Conservation (phyloP, 2,113 vertebrate genomes). For the Scytalopus superciliaris region DNA sequence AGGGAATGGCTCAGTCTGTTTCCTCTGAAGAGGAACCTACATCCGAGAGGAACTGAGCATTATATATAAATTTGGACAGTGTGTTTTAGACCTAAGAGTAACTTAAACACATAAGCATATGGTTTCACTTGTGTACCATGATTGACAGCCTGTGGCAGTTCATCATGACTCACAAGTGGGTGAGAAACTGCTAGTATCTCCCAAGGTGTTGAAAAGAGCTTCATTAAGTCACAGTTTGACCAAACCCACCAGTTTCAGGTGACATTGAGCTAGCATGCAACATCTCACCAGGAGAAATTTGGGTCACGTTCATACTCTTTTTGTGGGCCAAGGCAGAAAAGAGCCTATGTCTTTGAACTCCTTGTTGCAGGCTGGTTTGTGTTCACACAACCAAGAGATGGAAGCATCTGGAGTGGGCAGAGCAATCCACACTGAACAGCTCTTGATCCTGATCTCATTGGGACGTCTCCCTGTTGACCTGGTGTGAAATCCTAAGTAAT, state of each 20-base stretch:
- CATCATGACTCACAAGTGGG: not conserved
- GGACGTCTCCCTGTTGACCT: not conserved
- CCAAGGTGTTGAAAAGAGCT: not conserved
- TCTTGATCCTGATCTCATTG: not conserved
- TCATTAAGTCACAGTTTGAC: not conserved
- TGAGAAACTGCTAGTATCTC: not conserved
- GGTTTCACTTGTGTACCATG: not conserved
- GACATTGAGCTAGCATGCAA: not conserved
- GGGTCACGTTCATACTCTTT: not conserved
- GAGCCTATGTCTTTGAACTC: not conserved
- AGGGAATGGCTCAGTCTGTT: not conserved
- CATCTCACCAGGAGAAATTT: not conserved
- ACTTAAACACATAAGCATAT: not conserved
- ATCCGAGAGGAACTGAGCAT: not conserved
- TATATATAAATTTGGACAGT: not conserved
- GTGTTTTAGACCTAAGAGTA: not conserved
- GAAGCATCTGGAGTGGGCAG: not conserved
- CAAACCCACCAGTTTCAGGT: not conserved
- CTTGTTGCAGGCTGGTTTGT: not conserved
- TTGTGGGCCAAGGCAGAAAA: not conserved
- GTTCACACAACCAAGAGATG: not conserved
- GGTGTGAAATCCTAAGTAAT: not conserved
- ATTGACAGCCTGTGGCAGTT: not conserved
- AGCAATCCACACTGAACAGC: accelerated
- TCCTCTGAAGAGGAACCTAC: not conserved